Base-by-base conservation (phyloP, 1,140 invertebrate genomes). In the Copidosoma floridanum region DNA sequence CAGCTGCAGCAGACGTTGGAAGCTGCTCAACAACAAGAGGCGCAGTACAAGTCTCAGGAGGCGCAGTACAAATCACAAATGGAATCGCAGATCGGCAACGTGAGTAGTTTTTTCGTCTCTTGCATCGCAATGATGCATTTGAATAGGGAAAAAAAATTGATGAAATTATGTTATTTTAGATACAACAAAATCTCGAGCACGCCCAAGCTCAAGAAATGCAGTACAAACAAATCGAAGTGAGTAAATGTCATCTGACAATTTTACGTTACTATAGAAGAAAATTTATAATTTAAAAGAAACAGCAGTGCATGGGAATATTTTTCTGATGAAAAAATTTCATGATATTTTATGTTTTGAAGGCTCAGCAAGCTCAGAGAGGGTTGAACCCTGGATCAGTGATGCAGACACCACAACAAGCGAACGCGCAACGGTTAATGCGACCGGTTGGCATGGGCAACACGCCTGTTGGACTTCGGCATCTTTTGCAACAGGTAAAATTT, bases 131-230 rank as follows among this genome's bases (percentile, higher is more conserved):
- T n/a, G n/a, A 57, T 40, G 23, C 26, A 59, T 44, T 53, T 53
- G 21, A 57, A 27, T 16, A 50, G 7, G 26, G 23, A 56, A 56
- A 44, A 35, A 21, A 20, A 38, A 40, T 27, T 52, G 47, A 60
- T 47, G n/a, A 23, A 35, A 50, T 26, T 50, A 29, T 56, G 43
- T 46, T 18, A 55, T 66, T 68, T 67, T 82, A 89, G 75, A 79
- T 89, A 64, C 86, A 89, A 70, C 85, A 88, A 75, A 87, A 84
- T 65, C 77, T 92, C 46, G 89, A 91, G 72, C 85, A 86, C 16
- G 88, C 89, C 0, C 89, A 92, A 66, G 88, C 89, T 67, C 88
- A 90, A 69, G 89, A 91, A 70, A 82, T 85, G 78, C 88, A 91
- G 62, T 90, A 86, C 64, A 88, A 88, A 70, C 86, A 88, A 66